A percentile compares a stretch with the other conserved stretches of the same genome.
phyloP scores from a whole-genome alignment of 2,797 vertebrate species.

The Gymnothorax reevesii region DNA sequence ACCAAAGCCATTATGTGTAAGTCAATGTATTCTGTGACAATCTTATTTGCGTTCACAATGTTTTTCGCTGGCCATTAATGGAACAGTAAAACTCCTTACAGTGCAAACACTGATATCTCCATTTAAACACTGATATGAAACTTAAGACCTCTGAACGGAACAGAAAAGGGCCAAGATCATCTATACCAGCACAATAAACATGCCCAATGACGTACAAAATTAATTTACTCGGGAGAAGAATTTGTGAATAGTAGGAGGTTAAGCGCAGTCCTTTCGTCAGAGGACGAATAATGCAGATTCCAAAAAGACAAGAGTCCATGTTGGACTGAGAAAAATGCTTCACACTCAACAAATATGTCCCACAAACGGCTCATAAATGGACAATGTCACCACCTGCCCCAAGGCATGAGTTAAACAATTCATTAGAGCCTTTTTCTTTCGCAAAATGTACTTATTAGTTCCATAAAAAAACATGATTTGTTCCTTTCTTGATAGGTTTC shows the following conservation, averaged over 20 bases:
- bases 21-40: not conserved
- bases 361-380: too few species aligned
- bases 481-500: too few species aligned
- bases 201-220: not conserved
- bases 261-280: not conserved
- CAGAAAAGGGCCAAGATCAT: not conserved
- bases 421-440: too few species aligned
- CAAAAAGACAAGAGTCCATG: not conserved
- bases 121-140: constrained; percentile 49
- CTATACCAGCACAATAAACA: not conserved
- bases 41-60: not conserved
- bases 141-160: not conserved
- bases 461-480: too few species aligned
- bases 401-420: too few species aligned
- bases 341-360: too few species aligned
- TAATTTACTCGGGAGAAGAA: not conserved
- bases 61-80: constrained; percentile 32
- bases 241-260: not conserved
- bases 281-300: not conserved
- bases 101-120: constrained; percentile 28
- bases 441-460: too few species aligned
- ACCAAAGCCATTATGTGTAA: not conserved
- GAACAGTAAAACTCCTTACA: constrained; percentile 43
- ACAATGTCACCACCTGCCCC: too few species aligned
- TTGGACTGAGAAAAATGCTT: not conserved